Conservation (phyloP, 2,888 invertebrate species). For the Perithous albicinctus region DNA sequence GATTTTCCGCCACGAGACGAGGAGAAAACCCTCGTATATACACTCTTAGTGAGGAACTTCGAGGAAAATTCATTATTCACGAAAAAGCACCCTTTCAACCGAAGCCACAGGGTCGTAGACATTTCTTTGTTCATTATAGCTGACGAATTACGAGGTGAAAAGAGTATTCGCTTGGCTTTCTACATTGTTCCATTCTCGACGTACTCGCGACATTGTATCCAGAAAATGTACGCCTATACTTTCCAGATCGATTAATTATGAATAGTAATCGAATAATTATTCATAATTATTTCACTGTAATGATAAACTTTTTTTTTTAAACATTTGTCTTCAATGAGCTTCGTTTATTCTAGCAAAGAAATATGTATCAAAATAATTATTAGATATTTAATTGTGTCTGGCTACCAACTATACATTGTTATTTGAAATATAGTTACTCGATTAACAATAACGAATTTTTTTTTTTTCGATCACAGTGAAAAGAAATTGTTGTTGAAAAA, state of each 20-base stretch:
- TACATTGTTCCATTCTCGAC: neutral
- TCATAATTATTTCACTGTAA: neutral
- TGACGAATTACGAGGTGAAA: neutral
- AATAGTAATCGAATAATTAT: neutral
- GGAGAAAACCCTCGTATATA: constrained; percentile 49
- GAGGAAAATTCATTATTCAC: constrained; percentile 58
- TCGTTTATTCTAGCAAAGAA: too few species aligned
- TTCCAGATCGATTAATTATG: neutral
- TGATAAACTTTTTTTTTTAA: neutral
- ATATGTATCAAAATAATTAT: too few species aligned
- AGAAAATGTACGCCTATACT: too few species aligned
- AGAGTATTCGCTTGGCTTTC: neutral
- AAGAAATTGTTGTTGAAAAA: too few species aligned
- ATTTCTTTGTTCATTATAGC: constrained; percentile 3
- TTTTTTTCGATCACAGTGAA: too few species aligned
- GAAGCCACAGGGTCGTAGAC: neutral
- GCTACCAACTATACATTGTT: too few species aligned
- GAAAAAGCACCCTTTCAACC: constrained; percentile 29
- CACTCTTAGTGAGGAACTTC: constrained; percentile 18
- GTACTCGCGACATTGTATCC: too few species aligned
- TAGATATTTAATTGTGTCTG: too few species aligned
- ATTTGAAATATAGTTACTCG: too few species aligned
- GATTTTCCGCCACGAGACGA: constrained; percentile 57
- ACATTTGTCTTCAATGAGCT: neutral
- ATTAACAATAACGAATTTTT: too few species aligned